A percentile compares a stretch with the other conserved stretches of the same genome.
These are phyloP conservation scores for Drosophila acutilabella DNA, from an alignment of 2,888 invertebrate genomes.

Conservation along the genomic window DNA sequence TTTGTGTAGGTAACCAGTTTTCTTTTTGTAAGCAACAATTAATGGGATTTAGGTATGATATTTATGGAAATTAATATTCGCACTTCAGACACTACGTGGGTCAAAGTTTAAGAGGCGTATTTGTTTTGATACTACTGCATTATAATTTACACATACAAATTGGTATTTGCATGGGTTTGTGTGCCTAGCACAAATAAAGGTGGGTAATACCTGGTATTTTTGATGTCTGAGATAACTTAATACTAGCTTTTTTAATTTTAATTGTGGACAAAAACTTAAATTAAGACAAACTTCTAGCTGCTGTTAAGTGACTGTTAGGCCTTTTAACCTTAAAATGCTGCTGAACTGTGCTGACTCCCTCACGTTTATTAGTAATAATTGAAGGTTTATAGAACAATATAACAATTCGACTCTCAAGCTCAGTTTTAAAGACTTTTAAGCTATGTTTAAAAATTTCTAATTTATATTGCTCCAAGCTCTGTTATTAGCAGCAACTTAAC, in stretches of 20 bases:
- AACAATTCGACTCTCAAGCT: too few species aligned
- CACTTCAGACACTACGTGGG: constrained; percentile 8
- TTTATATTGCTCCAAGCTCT: too few species aligned
- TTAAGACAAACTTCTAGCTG: background rate
- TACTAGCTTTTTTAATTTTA: background rate
- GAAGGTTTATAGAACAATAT: too few species aligned
- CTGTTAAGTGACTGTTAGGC: background rate
- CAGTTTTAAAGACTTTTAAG: too few species aligned
- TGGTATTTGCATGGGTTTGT: background rate
- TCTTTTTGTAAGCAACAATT: constrained; percentile 22
- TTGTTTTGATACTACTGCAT: constrained; percentile 3
- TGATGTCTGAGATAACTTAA: background rate
- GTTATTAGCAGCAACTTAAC: too few species aligned
- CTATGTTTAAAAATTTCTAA: too few species aligned
- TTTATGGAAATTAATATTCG: constrained; percentile 2
- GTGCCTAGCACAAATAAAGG: constrained; percentile 6
- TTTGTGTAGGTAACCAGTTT: constrained; percentile 25
- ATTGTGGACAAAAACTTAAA: background rate
- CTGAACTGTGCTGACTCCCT: too few species aligned
- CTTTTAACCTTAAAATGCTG: background rate
- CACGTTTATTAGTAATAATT: too few species aligned
- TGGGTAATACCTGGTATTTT: background rate
- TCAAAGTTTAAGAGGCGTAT: constrained; percentile 34
- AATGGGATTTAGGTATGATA: constrained; percentile 11
- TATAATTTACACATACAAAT: constrained; percentile 3